Conservation (phyloP, 1,140 invertebrate genomes). For the Acromyrmex charruanus region DNA sequence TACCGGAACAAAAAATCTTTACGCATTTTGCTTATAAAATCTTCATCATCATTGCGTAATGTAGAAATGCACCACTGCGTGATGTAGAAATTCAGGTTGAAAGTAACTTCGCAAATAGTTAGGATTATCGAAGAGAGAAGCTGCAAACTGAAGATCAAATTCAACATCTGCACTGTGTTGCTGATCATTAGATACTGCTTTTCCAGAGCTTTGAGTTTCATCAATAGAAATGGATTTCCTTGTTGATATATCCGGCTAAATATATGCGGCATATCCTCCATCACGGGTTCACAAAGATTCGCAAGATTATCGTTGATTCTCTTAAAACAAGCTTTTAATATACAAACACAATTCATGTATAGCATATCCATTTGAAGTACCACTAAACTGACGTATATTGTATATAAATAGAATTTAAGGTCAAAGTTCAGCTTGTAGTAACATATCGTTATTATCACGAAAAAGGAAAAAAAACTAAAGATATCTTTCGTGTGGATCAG, state of each 20-base stretch:
- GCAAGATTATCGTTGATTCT: conserved; percentile 74
- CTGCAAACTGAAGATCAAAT: conserved; percentile 77
- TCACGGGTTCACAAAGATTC: conserved; percentile 57
- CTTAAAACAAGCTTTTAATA: conserved; percentile 72
- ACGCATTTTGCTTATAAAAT: too few relatives aligned
- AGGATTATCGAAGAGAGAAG: conserved; percentile 68
- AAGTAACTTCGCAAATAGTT: conserved; percentile 80
- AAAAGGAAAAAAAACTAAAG: conserved; percentile 71
- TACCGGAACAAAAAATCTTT: neutral
- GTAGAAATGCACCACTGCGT: neutral
- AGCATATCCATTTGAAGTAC: conserved; percentile 77
- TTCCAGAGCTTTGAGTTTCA: conserved; percentile 77
- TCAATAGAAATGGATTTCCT: conserved; percentile 77
- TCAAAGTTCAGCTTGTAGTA: conserved; percentile 38
- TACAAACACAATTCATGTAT: conserved; percentile 77
- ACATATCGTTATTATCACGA: conserved; percentile 36
- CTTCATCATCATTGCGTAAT: too few relatives aligned
- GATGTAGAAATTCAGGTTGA: conserved; percentile 81
- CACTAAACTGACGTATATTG: conserved; percentile 67
- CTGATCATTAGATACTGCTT: conserved; percentile 79
- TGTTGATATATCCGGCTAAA: conserved; percentile 72
- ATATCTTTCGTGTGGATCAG: conserved; percentile 78
- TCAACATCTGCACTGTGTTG: conserved; percentile 76
- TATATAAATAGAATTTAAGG: neutral
- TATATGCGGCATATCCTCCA: conserved; percentile 69